phyloP scores from a whole-genome alignment of 2,888 invertebrate genomes.

The Rhyacophila evoluta region DNA sequence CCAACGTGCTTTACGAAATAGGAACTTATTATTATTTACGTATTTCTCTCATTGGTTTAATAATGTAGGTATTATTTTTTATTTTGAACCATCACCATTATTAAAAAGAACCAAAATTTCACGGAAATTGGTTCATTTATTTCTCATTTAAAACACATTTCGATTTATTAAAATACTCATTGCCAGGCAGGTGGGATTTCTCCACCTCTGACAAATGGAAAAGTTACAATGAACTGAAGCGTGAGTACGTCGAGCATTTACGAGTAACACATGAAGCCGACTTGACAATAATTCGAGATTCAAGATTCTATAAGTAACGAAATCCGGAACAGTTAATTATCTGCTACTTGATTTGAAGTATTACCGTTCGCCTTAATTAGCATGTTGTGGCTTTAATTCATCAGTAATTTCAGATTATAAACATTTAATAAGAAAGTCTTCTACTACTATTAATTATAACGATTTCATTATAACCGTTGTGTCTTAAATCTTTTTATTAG shows the following conservation, averaged over 20 bases:
- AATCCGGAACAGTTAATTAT: slow-evolving; percentile 5
- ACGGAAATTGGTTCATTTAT: background rate
- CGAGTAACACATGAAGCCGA: slow-evolving; percentile 1
- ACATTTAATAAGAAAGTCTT: too few relatives aligned
- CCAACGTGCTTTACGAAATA: too few relatives aligned
- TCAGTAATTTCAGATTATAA: too few relatives aligned
- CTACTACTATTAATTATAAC: too few relatives aligned
- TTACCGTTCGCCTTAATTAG: background rate
- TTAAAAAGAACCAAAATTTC: background rate
- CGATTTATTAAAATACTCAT: background rate
- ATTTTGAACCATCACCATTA: background rate
- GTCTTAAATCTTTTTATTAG: too few relatives aligned
- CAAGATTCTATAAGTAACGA: slow-evolving; percentile 8
- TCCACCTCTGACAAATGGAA: background rate
- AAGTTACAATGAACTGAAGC: background rate
- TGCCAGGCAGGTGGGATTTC: background rate
- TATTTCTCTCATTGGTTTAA: background rate
- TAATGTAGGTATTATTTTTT: background rate
- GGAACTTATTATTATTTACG: background rate
- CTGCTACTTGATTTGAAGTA: background rate
- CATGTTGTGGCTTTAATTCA: background rate
- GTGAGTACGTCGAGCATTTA: background rate
- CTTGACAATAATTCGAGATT: slow-evolving; percentile 16
- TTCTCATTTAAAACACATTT: slow-evolving; percentile 8
- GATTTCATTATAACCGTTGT: too few relatives aligned